These are phyloP conservation scores for Cryptops parisi DNA, from an alignment of 2,888 invertebrate genomes.

Conservation along the genomic window DNA sequence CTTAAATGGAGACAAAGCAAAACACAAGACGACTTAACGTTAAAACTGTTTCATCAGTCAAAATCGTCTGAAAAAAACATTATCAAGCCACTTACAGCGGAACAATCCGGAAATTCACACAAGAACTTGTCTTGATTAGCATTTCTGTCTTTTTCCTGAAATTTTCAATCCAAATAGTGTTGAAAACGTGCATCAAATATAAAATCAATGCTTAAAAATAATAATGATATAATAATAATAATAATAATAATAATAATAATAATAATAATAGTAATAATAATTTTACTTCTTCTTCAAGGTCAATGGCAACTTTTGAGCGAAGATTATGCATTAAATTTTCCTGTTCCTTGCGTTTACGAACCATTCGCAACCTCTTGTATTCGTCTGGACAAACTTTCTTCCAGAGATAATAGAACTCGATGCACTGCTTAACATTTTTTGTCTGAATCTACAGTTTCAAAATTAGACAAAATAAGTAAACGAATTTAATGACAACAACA, in stretches of 20 bases:
- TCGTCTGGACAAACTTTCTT: slow-evolving; percentile 90
- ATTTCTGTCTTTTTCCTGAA: too few species aligned
- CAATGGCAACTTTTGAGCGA: slow-evolving; percentile 24
- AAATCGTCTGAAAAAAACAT: background rate
- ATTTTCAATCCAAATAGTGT: too few species aligned
- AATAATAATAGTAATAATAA: too few species aligned
- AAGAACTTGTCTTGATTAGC: slow-evolving; percentile 15
- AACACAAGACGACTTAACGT: too few species aligned
- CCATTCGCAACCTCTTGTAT: slow-evolving; percentile 57
- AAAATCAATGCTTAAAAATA: background rate
- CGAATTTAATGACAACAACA: too few species aligned
- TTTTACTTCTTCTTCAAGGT: slow-evolving; percentile 4
- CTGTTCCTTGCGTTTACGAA: slow-evolving; percentile 45
- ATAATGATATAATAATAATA: too few species aligned
- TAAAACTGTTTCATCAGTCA: background rate
- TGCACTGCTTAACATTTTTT: slow-evolving; percentile 77
- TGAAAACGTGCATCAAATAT: too few species aligned
- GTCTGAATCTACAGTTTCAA: slow-evolving; percentile 49
- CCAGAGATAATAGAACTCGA: slow-evolving; percentile 99
- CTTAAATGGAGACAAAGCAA: slow-evolving; percentile 33
- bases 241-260: too few species aligned
- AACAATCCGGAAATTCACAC: slow-evolving; percentile 29
- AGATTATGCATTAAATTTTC: slow-evolving; percentile 26
- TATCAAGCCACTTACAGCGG: slow-evolving; percentile 29
- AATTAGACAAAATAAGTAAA: too few species aligned